Evolutionary conservation across 1,140 invertebrate genomes (phyloP).

Genomic region (Euura saliciscinereae): DNA sequence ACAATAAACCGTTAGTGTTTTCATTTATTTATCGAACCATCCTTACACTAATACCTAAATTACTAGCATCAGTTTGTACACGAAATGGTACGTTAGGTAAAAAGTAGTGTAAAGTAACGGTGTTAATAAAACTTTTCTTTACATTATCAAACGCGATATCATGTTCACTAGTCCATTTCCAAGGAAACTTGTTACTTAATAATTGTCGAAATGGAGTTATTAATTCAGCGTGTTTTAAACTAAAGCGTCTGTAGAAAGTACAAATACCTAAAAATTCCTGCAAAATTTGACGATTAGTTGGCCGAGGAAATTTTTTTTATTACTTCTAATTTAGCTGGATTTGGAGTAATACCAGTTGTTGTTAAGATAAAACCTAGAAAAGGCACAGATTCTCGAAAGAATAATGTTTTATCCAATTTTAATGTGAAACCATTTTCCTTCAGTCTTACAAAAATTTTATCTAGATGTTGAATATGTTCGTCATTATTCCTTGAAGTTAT

Average conservation of each 20-base stretch:
- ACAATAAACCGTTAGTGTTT: too few species aligned
- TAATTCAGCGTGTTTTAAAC: conserved; percentile 10
- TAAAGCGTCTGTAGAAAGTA: conserved; percentile 23
- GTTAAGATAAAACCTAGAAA: conserved; percentile 41
- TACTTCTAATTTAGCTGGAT: conserved; percentile 37
- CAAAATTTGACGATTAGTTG: conserved; percentile 25
- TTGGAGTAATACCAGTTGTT: conserved; percentile 35
- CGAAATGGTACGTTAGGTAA: not conserved
- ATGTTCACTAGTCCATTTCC: conserved; percentile 18
- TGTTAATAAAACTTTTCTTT: conserved; percentile 20
- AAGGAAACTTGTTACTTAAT: conserved; percentile 16
- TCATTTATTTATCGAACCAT: too few species aligned
- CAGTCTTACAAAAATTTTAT: conserved; percentile 12
- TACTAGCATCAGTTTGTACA: conserved; percentile 10
- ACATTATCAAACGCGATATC: conserved; percentile 14
- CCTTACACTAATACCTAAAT: conserved; percentile 4
- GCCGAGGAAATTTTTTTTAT: conserved; percentile 41
- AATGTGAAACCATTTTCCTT: conserved; percentile 10
- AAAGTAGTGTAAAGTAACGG: conserved; percentile 15
- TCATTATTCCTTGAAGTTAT: not conserved
- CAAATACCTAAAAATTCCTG: conserved; percentile 18
- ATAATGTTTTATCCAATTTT: conserved; percentile 17
- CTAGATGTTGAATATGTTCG: conserved; percentile 2
- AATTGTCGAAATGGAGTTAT: conserved; percentile 19
- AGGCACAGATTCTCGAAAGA: conserved; percentile 24